Base-by-base conservation (phyloP, 2,797 vertebrate species). In the Cyprinodon diabolis region DNA sequence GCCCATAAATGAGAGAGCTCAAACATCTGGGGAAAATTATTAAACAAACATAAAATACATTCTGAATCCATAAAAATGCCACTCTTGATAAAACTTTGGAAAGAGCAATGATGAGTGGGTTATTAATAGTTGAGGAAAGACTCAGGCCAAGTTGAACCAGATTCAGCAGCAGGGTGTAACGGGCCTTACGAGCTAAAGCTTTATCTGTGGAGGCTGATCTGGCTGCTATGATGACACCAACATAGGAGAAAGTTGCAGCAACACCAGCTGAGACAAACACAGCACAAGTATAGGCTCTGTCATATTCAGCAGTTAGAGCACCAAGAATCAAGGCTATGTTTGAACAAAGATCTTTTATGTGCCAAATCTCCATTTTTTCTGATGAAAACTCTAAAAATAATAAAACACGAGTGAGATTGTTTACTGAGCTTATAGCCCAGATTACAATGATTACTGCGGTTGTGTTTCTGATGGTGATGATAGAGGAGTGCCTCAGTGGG, bases 1-100 rank as follows among this genome's bases (percentile, higher is more conserved):
- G 62, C 4, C 90, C 90, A 48, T 91, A 92, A 1, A 92, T 86
- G 0, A 92, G 79, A 48, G 80, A 60, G 66, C 85, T 90, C 30
- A 92, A 74, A 76, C 89, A 90, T 37, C 84, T 82, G 13, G 91
- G 89, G 0, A 87, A 35, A 2, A 88, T 51, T n/a, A 83, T 1
- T n/a, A 83, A 19, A 14, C 30, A 72, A 10, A 86, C n/a, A 54
- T 84, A 86, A 10, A 84, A 25, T 25, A 84, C 10, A 56, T 23
- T 83, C 2, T 73, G 66, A 0, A 85, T 0, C 0, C 77, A 68
- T 6, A 49, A 12, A 69, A 86, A 5, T 0, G 45, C 2, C 2
- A 47, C 6, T 6, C 25, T 52, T 2, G 21, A 12, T 5, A 78
- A 0, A 14, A 21, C 5, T 56, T 0, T 75, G 0, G 35, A 63